These are phyloP conservation scores for Ceratosolen solmsi DNA, from an alignment of 1,140 invertebrate species.

Conservation along the genomic window DNA sequence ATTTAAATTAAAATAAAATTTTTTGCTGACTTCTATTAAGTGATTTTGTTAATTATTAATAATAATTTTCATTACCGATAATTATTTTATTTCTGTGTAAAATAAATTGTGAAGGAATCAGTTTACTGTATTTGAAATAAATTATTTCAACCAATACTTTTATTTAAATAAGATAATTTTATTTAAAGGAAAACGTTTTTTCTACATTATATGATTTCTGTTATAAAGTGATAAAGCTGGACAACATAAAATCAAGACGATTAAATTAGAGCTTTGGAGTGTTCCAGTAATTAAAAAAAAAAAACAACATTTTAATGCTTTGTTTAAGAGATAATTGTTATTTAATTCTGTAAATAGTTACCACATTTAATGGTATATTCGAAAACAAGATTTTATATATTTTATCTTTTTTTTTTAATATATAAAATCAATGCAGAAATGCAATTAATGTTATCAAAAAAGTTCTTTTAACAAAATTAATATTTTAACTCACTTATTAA, in stretches of 20 bases:
- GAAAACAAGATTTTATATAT: not conserved
- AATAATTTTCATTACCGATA: not conserved
- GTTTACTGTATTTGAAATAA: constrained; percentile 32
- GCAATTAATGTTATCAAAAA: not conserved
- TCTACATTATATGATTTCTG: not conserved
- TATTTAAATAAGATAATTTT: not conserved
- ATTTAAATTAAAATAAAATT: constrained; percentile 29
- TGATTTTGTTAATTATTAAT: constrained; percentile 21
- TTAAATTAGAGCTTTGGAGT: constrained; percentile 7
- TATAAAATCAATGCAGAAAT: not conserved
- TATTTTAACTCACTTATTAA: not conserved
- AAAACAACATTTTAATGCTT: not conserved
- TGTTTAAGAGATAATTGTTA: not conserved
- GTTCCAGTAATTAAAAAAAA: constrained; percentile 1
- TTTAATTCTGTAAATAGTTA: constrained; percentile 14
- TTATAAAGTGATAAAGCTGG: constrained; percentile 8
- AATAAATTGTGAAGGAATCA: constrained; percentile 6
- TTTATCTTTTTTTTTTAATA: constrained; percentile 9
- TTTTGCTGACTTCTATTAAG: constrained; percentile 17
- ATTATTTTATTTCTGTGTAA: constrained; percentile 11
- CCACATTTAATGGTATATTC: not conserved
- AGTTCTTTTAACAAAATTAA: not conserved
- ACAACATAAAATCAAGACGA: constrained; percentile 29
- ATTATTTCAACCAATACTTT: not conserved
- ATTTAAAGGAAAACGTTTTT: not conserved